Evolutionary conservation across 1,140 invertebrate species (phyloP).

Genomic region (Drosophila lacertosa): DNA sequence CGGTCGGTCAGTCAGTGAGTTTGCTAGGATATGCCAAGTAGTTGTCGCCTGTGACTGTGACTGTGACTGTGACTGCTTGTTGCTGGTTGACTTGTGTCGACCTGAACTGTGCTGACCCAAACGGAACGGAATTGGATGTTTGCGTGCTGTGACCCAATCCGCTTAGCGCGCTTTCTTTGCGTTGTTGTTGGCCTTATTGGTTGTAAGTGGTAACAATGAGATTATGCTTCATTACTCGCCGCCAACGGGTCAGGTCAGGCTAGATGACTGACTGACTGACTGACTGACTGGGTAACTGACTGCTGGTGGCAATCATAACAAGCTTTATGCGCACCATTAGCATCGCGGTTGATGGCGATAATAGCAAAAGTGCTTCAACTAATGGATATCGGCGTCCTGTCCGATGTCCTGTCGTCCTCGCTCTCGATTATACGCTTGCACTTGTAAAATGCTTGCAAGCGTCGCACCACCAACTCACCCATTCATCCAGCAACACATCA

Average conservation of each 20-base stretch:
- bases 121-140: constrained; percentile 19
- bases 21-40: constrained; percentile 75
- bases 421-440: constrained; percentile 41
- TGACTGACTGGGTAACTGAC: constrained; percentile 4
- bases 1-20: constrained; percentile 59
- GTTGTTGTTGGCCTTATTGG: constrained; percentile 68
- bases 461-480: constrained; percentile 2
- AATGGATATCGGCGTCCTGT: constrained; percentile 65
- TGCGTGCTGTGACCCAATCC: constrained; percentile 66
- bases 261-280: constrained; percentile 9
- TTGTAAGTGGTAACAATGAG: constrained; percentile 77
- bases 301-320: constrained; percentile 73
- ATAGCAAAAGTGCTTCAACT: constrained; percentile 73
- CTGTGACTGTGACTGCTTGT: constrained; percentile 21
- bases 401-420: constrained; percentile 1
- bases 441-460: constrained; percentile 58
- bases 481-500: constrained; percentile 26
- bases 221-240: constrained; percentile 79
- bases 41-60: constrained; percentile 57
- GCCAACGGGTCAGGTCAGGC: constrained; percentile 25
- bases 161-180: constrained; percentile 54
- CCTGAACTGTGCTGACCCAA: constrained; percentile 8
- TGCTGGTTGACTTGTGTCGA: constrained; percentile 34
- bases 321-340: constrained; percentile 76
- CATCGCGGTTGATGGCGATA: constrained; percentile 69